phyloP scores from a whole-genome alignment of 2,888 invertebrate genomes.

The Synanthedon tipuliformis region DNA sequence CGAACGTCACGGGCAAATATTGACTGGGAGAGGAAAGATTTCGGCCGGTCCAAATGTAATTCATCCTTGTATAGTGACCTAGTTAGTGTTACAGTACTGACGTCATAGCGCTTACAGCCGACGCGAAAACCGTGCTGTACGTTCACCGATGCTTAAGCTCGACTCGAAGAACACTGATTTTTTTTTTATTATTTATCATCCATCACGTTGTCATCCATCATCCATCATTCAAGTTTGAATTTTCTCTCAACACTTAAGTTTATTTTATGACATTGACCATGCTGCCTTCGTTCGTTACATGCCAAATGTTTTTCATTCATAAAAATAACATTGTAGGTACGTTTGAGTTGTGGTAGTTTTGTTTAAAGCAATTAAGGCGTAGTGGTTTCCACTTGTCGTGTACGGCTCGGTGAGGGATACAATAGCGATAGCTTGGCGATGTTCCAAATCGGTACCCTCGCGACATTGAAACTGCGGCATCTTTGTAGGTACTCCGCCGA shows the following conservation, averaged over 20 bases:
- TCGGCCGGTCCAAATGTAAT: constrained; percentile 44
- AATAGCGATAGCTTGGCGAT: constrained; percentile 17
- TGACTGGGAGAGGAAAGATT: constrained; percentile 5
- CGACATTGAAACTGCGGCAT: constrained; percentile 31
- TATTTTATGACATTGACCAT: not conserved
- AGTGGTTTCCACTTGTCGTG: not conserved
- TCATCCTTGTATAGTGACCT: constrained; percentile 58
- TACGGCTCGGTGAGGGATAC: not conserved
- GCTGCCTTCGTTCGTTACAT: not conserved
- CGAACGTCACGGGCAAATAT: no score
- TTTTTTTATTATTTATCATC: constrained; percentile 12
- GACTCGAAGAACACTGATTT: constrained; percentile 22
- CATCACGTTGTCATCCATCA: constrained; percentile 9
- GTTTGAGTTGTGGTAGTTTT: not conserved
- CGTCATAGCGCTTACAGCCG: constrained; percentile 26
- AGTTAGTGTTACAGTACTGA: constrained; percentile 59
- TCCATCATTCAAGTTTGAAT: no score
- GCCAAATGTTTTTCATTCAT: not conserved
- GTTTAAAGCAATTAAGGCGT: not conserved
- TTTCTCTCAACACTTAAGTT: no score
- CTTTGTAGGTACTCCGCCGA: not conserved
- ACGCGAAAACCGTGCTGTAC: constrained; percentile 2
- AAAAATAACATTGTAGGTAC: not conserved
- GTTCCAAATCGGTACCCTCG: constrained; percentile 23
- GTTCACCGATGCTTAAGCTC: constrained; percentile 38